Conservation (phyloP, 2,888 invertebrate genomes). For the Platycheirus albimanus region DNA sequence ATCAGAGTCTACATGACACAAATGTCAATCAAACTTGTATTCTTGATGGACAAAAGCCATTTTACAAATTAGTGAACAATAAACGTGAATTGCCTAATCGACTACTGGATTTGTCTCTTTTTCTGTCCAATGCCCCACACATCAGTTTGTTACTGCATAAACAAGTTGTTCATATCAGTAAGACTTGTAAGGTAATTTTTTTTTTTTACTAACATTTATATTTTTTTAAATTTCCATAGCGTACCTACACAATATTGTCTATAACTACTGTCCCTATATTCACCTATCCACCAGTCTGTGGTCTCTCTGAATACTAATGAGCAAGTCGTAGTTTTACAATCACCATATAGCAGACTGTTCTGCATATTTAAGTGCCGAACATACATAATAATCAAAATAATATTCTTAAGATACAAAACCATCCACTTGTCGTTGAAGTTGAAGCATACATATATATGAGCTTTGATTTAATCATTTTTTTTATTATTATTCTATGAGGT, state of each 20-base stretch:
- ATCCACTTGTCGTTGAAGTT: conserved; percentile 9
- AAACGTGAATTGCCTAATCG: conserved; percentile 30
- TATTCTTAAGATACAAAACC: conserved; percentile 4
- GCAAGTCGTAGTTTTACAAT: conserved; percentile 5
- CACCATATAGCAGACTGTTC: background rate
- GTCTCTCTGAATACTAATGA: conserved; percentile 22
- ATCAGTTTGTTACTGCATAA: conserved; percentile 9
- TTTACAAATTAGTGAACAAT: conserved; percentile 6
- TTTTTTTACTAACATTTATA: too few relatives aligned
- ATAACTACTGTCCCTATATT: conserved; percentile 18
- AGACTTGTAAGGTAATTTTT: conserved; percentile 30
- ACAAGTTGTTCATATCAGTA: conserved; percentile 24
- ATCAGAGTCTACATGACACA: conserved; percentile 8
- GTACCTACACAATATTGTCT: conserved; percentile 1
- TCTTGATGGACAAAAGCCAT: conserved; percentile 6
- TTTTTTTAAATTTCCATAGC: background rate
- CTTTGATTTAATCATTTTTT: conserved; percentile 12
- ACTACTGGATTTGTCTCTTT: conserved; percentile 13
- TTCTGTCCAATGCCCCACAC: background rate
- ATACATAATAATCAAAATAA: conserved; percentile 28
- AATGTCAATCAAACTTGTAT: conserved; percentile 21
- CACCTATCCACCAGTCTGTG: conserved; percentile 15
- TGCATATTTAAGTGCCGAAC: conserved; percentile 30
- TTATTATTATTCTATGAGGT: conserved; percentile 20
- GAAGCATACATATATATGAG: too few relatives aligned